Conservation (phyloP, 2,113 vertebrate species). For the Chelonoidis abingdonii region DNA sequence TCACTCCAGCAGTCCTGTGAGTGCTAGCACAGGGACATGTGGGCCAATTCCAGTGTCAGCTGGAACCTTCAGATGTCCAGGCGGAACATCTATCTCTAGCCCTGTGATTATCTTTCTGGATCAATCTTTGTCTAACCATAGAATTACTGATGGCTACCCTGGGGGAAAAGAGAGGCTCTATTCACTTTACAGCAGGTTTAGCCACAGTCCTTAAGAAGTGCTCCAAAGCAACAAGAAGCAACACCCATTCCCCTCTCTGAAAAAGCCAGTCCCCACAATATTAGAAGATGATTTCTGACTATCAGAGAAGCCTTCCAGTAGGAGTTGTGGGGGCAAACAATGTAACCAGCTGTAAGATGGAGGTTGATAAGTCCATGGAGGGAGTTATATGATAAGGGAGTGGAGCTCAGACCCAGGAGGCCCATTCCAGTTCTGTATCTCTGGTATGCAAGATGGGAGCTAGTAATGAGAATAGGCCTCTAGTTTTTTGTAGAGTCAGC, state of each 20-base stretch:
- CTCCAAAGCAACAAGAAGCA: not conserved
- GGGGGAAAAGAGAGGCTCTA: not conserved
- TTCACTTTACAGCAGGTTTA: not conserved
- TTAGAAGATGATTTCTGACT: not conserved
- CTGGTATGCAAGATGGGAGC: not conserved
- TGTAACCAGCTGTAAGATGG: too few species aligned
- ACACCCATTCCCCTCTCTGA: not conserved
- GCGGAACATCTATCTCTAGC: slow-evolving; percentile 8
- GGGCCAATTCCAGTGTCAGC: not conserved
- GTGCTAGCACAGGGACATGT: not conserved
- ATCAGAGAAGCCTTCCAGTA: not conserved
- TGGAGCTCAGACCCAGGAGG: too few species aligned
- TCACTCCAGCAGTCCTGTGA: not conserved
- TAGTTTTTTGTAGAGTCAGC: not conserved
- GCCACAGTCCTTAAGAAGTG: not conserved
- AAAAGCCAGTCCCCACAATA: not conserved
- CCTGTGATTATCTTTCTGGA: not conserved
- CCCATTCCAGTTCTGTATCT: too few species aligned
- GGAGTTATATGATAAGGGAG: too few species aligned
- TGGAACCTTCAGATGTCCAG: not conserved
- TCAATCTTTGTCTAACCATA: slow-evolving; percentile 1
- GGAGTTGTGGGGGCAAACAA: not conserved
- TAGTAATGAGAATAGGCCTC: not conserved
- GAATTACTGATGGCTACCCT: not conserved
- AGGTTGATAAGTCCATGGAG: too few species aligned